phyloP scores from a whole-genome alignment of 2,797 vertebrate species.

The Petrocephalus sullivani region DNA sequence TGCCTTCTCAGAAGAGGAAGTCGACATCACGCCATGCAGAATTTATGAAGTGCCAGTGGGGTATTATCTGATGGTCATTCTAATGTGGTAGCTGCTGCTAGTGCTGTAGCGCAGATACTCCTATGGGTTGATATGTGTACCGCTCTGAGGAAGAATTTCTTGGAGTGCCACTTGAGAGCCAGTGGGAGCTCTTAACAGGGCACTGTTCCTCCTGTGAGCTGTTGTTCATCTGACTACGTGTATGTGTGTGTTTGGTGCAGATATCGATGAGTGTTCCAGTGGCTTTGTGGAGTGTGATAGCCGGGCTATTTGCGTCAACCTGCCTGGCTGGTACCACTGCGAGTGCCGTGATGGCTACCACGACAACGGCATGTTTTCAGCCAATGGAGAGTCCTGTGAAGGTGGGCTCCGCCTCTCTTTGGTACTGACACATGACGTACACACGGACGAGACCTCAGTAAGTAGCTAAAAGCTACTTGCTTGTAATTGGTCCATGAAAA shows the following conservation, averaged over 20 bases:
- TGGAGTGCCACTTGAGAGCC: background rate
- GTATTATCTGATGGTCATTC: background rate
- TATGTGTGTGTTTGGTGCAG: slow-evolving; percentile 50
- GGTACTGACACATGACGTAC: background rate
- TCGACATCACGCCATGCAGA: background rate
- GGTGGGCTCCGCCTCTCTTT: slow-evolving; percentile 64
- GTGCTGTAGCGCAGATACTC: background rate
- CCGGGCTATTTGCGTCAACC: slow-evolving; percentile 91
- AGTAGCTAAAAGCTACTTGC: background rate
- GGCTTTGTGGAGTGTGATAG: slow-evolving; percentile 96
- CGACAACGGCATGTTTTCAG: slow-evolving; percentile 94
- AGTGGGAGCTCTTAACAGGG: background rate
- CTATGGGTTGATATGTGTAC: background rate
- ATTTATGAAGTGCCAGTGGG: background rate
- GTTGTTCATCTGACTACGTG: background rate
- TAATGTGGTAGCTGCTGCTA: background rate
- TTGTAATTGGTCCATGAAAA: slow-evolving; percentile 9
- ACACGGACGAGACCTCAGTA: background rate
- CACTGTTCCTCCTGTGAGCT: background rate
- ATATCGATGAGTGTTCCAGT: slow-evolving; percentile 93
- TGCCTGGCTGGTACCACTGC: slow-evolving; percentile 98
- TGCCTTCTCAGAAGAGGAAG: background rate
- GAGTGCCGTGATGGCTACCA: slow-evolving; percentile 97
- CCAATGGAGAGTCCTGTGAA: slow-evolving; percentile 91
- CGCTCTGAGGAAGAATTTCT: background rate